phyloP scores from a whole-genome alignment of 2,888 invertebrate species.

The Strigamia crassipes region DNA sequence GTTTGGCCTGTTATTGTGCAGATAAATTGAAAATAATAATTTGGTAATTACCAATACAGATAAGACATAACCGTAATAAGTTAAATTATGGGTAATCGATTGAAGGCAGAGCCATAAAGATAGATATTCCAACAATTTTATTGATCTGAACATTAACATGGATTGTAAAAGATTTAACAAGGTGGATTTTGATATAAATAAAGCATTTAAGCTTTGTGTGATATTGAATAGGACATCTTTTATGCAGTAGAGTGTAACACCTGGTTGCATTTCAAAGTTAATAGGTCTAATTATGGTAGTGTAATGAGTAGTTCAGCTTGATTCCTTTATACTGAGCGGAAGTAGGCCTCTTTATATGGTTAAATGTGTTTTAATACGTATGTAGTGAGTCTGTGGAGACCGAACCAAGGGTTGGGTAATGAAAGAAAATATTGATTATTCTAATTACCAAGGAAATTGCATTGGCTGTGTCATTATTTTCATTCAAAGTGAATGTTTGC shows the following conservation, averaged over 20 bases:
- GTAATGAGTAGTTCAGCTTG: slow-evolving; percentile 16
- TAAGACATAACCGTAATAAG: neutral
- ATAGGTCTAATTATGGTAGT: slow-evolving; percentile 21
- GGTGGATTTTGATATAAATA: neutral
- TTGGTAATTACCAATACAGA: neutral
- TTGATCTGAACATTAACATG: slow-evolving; percentile 15
- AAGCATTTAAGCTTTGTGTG: slow-evolving; percentile 5
- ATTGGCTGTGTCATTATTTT: slow-evolving; percentile 5
- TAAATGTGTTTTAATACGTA: slow-evolving; percentile 11
- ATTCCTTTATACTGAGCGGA: neutral
- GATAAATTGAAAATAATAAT: neutral
- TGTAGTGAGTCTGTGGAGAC: slow-evolving; percentile 5
- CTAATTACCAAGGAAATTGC: slow-evolving; percentile 16
- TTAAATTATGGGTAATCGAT: neutral
- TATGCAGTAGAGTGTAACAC: slow-evolving; percentile 4
- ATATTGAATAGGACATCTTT: slow-evolving; percentile 5
- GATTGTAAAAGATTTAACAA: neutral
- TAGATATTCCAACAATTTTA: neutral
- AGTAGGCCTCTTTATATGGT: slow-evolving; percentile 16
- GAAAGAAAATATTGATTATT: slow-evolving; percentile 21
- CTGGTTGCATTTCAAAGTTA: slow-evolving; percentile 21
- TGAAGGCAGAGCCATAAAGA: neutral
- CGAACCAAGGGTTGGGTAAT: slow-evolving; percentile 1
- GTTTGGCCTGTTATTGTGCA: neutral
- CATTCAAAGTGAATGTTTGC: slow-evolving; percentile 6